Percentiles rank a stretch among this genome's conserved stretches.
Evolutionary conservation across 2,888 invertebrate species (phyloP).

Genomic region (Cepaea hortensis): DNA sequence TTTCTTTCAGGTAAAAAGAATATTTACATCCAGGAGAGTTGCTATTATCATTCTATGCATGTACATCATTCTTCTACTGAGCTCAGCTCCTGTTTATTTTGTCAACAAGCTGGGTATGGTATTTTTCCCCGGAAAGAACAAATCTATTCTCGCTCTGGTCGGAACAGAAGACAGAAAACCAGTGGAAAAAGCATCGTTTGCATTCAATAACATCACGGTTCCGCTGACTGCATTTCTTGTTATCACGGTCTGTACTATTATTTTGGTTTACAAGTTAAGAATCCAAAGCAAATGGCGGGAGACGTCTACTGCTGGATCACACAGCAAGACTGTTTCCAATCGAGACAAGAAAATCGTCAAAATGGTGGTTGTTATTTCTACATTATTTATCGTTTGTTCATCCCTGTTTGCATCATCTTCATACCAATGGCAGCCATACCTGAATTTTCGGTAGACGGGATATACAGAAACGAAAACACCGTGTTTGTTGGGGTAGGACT

Average conservation of each 20-base stretch:
- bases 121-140: conserved; percentile 8
- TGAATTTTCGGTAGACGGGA: background rate
- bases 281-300: conserved; percentile 7
- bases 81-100: conserved; percentile 2
- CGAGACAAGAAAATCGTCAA: conserved; percentile 16
- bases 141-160: conserved; percentile 1
- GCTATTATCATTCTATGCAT: conserved; percentile 1
- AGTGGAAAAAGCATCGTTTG: conserved; percentile 9
- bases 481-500: conserved; percentile 1
- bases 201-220: background rate
- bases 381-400: conserved; percentile 15
- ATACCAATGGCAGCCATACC: background rate
- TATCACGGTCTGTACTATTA: background rate
- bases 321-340: background rate
- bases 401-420: conserved; percentile 8
- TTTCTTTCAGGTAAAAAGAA: background rate
- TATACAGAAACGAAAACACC: background rate
- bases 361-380: conserved; percentile 31
- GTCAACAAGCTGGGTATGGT: conserved; percentile 18
- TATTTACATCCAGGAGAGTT: conserved; percentile 9
- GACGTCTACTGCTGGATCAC: background rate
- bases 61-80: background rate
- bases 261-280: background rate
- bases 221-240: conserved; percentile 2
- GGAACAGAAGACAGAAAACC: background rate